Evolutionary conservation across 1,140 invertebrate species (phyloP).

Genomic region (Teleopsis dalmanni): DNA sequence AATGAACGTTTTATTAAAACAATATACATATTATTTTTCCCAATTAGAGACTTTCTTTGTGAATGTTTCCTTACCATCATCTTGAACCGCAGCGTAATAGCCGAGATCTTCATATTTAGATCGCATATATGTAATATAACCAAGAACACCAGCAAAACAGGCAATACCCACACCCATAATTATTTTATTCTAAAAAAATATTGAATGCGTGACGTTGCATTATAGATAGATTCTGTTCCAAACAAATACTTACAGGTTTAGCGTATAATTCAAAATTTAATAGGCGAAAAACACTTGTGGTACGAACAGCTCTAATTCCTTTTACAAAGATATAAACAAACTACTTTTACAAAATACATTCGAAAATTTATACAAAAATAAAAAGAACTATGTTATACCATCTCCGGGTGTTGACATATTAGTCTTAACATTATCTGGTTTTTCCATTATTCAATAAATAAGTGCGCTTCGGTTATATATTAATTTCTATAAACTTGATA

Average conservation of each 20-base stretch:
- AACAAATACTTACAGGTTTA: constrained; percentile 66
- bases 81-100: constrained; percentile 66
- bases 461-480: too few relatives aligned
- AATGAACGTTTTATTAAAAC: too few relatives aligned
- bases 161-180: constrained; percentile 68
- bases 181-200: constrained; percentile 64
- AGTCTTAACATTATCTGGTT: neutral
- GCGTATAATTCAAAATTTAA: constrained; percentile 78
- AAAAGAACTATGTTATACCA: constrained; percentile 66
- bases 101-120: constrained; percentile 65
- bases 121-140: constrained; percentile 75
- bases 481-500: too few relatives aligned
- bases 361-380: too few relatives aligned
- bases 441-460: too few relatives aligned
- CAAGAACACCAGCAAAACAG: constrained; percentile 61
- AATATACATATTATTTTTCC: constrained; percentile 44
- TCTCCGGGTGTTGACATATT: constrained; percentile 54
- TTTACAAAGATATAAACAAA: too few relatives aligned
- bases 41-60: constrained; percentile 73
- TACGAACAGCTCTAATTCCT: too few relatives aligned
- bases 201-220: too few relatives aligned
- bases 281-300: constrained; percentile 60
- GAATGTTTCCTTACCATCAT: constrained; percentile 65
- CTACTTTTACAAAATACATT: too few relatives aligned
- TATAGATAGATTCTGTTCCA: constrained; percentile 22